These are phyloP conservation scores for Perca schrenkii DNA, from an alignment of 2,113 vertebrate genomes.

Conservation along the genomic window DNA sequence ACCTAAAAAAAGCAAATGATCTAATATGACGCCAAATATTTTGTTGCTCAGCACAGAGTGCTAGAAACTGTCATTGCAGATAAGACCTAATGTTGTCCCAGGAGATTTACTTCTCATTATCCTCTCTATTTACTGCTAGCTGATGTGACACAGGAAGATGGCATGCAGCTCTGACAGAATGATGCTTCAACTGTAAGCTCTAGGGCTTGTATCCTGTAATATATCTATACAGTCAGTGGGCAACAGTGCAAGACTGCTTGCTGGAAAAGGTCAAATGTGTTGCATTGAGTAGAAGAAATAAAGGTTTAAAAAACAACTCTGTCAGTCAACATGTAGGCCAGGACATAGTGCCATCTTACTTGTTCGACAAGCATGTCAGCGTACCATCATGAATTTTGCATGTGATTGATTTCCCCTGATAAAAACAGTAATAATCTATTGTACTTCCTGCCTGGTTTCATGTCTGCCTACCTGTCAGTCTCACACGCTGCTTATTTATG, in stretches of 20 bases:
- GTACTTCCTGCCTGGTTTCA: background rate
- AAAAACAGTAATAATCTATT: background rate
- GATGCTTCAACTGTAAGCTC: conserved; percentile 27
- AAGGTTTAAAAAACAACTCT: conserved; percentile 13
- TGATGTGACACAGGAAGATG: conserved; percentile 49
- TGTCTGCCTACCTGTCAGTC: background rate
- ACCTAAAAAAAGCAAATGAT: background rate
- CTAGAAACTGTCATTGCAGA: conserved; percentile 11
- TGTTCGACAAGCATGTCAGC: background rate
- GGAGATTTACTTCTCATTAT: conserved; percentile 40
- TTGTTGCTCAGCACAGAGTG: background rate
- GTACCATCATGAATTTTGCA: background rate
- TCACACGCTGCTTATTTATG: background rate
- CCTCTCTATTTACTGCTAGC: conserved; percentile 35
- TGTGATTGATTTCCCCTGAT: background rate
- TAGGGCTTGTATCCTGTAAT: conserved; percentile 24
- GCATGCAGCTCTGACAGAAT: conserved; percentile 41
- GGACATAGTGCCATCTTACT: background rate
- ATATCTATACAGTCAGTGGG: conserved; percentile 27
- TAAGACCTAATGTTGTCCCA: background rate
- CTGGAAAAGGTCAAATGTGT: conserved; percentile 34
- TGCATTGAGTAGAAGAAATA: conserved; percentile 13
- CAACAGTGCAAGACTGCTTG: conserved; percentile 1
- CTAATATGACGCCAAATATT: background rate
- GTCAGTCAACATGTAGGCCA: background rate